Base-by-base conservation (phyloP, 2,113 vertebrate species). In the Eulacestoma nigropectus region DNA sequence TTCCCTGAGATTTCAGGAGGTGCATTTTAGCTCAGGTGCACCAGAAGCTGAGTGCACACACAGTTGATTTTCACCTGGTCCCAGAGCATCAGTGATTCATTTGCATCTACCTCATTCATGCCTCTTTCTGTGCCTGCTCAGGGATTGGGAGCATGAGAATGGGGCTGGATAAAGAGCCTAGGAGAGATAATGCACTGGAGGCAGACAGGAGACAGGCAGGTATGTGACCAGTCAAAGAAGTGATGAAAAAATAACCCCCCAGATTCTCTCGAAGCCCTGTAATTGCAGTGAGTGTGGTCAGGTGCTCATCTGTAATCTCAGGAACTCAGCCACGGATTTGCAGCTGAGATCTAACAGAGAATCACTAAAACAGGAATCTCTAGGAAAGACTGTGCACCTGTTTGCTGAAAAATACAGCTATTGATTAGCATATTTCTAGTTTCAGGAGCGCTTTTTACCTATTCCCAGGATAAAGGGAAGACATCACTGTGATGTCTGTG, bases 251-350 rank as follows among this genome's bases (percentile, higher is more conserved):
- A 35, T 16, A 84, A 53, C 21, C 14, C 4, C 26, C 74, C 37
- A 33, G 57, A 41, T 50, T 63, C 50, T 74, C 76, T 29, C 1
- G 4, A 57, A 47, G 52, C 26, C 20, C 39, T 52, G 47, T 12
- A 39, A 70, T 1, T 42, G 69, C 60, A 67, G 50, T 0, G 3
- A 75, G 18, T 0, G 2, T 59, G 55, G 22, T 52, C 68, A 70
- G 56, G 35, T 30, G 57, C 27, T 88, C 2, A 3, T 26, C 75
- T 78, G 44, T 6, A 47, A 68, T 49, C 62, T 35, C 62, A 64
- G 44, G 5, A 64, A 79, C 27, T 63, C 69, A 87, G 65, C 11
- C 57, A n/a, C 0, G 13, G 37, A 73, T 57, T 53, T 83, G 42
- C 67, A 92, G 50, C 52, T 73, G 49, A 80, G 67, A n/a, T 49